Percentiles rank a stretch among this genome's conserved stretches.
Conservation (phyloP, 2,113 vertebrate species). For the Indicator maculatus region DNA sequence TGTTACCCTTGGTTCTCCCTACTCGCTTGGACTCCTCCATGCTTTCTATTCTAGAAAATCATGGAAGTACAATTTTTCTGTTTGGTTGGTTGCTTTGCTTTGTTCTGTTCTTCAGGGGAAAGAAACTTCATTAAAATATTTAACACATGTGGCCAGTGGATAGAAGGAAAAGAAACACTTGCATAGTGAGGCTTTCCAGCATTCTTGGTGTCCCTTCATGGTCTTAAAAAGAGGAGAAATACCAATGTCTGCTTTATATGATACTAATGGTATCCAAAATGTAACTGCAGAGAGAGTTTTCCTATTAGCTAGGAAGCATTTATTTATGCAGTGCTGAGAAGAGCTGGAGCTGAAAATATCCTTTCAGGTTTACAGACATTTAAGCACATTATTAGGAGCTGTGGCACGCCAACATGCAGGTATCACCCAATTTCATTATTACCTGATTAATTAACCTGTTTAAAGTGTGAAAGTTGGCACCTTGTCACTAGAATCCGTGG, state of each 20-base stretch:
- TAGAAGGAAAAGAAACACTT: neutral
- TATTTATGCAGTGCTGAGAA: constrained; percentile 71
- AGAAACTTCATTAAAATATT: neutral
- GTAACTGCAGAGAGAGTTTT: constrained; percentile 60
- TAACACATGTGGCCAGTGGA: neutral
- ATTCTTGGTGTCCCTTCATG: neutral
- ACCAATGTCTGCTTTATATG: neutral
- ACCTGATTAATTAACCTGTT: constrained; percentile 86
- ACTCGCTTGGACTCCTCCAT: neutral
- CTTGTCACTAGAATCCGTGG: constrained; percentile 77
- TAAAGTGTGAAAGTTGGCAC: constrained; percentile 85
- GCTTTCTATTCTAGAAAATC: neutral
- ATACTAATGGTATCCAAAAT: neutral
- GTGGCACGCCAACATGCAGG: constrained; percentile 75
- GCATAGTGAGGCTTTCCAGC: neutral
- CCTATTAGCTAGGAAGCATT: constrained; percentile 45
- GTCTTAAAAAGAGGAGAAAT: neutral
- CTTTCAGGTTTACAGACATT: constrained; percentile 71
- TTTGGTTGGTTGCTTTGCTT: neutral
- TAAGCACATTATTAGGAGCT: constrained; percentile 73
- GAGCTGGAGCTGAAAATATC: constrained; percentile 64
- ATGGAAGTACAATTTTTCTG: neutral
- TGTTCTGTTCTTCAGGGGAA: neutral
- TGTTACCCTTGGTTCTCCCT: neutral
- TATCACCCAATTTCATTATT: constrained; percentile 82